Percentiles rank a stretch among this genome's conserved stretches.
These are phyloP conservation scores for Xestia c-nigrum DNA, from an alignment of 2,888 invertebrate species.

Conservation along the genomic window DNA sequence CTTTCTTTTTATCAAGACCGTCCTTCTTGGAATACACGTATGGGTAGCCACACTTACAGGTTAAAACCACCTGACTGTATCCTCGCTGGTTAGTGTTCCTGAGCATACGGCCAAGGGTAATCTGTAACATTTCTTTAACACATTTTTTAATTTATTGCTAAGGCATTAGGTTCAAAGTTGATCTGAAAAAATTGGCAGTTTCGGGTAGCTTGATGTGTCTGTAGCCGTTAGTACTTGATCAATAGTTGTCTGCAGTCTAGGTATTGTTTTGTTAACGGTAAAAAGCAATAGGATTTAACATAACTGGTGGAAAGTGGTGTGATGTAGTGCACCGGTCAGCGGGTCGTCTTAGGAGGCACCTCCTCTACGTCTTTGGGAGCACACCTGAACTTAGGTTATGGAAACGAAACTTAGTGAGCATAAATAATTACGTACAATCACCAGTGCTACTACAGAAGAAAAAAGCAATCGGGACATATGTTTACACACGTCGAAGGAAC, in stretches of 20 bases:
- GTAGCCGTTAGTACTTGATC: not conserved
- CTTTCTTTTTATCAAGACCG: not conserved
- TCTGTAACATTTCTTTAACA: too few relatives aligned
- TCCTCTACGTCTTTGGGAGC: not conserved
- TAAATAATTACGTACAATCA: not conserved
- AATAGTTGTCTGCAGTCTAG: not conserved
- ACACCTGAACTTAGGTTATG: not conserved
- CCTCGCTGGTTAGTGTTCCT: not conserved
- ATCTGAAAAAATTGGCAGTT: too few relatives aligned
- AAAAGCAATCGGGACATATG: constrained; percentile 14
- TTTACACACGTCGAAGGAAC: constrained; percentile 14
- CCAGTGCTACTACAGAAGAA: not conserved
- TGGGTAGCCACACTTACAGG: not conserved
- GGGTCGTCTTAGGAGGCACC: too few relatives aligned
- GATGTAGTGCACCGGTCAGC: not conserved
- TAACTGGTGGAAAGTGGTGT: not conserved
- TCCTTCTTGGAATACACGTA: not conserved
- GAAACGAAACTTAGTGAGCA: not conserved
- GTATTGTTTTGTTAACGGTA: not conserved
- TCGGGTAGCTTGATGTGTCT: too few relatives aligned
- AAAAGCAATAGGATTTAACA: not conserved
- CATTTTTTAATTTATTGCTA: too few relatives aligned
- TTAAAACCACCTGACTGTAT: not conserved
- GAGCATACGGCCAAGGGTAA: not conserved
- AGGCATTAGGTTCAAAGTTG: too few relatives aligned